These are phyloP conservation scores for Ailurus styani DNA, from an alignment of 2,113 vertebrate genomes.

Conservation along the genomic window DNA sequence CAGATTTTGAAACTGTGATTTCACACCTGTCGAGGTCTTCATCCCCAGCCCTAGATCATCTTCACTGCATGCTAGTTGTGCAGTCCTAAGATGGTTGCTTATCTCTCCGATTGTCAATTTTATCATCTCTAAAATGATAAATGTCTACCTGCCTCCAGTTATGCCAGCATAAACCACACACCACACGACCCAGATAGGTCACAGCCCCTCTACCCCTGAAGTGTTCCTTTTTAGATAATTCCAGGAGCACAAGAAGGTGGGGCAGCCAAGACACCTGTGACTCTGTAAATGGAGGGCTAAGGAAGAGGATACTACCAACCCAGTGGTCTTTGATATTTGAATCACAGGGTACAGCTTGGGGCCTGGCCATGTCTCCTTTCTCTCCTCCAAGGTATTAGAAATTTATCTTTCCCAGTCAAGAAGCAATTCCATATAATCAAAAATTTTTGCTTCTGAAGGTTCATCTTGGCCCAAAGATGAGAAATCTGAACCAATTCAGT, in stretches of 20 bases:
- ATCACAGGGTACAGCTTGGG: neutral
- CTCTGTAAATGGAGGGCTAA: neutral
- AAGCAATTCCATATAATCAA: neutral
- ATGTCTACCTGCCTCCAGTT: neutral
- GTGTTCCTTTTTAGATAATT: neutral
- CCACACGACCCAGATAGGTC: fast-evolving
- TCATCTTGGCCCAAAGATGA: slow-evolving; percentile 36
- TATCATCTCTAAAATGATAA: no score
- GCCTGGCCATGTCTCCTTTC: neutral
- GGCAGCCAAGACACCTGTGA: neutral
- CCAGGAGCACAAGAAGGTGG: neutral
- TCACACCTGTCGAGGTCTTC: neutral
- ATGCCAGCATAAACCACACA: neutral
- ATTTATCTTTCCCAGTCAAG: neutral
- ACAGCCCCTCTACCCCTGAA: fast-evolving
- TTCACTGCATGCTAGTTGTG: no score
- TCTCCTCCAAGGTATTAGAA: neutral
- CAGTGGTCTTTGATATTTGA: no score
- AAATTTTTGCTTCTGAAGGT: neutral
- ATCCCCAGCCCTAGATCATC: neutral
- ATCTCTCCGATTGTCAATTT: neutral
- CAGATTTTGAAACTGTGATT: neutral
- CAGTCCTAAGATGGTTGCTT: neutral
- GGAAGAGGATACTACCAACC: neutral
- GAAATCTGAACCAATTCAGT: neutral